Evolutionary conservation across 1,140 invertebrate species (phyloP).

Genomic region (Euglossa dilemma): DNA sequence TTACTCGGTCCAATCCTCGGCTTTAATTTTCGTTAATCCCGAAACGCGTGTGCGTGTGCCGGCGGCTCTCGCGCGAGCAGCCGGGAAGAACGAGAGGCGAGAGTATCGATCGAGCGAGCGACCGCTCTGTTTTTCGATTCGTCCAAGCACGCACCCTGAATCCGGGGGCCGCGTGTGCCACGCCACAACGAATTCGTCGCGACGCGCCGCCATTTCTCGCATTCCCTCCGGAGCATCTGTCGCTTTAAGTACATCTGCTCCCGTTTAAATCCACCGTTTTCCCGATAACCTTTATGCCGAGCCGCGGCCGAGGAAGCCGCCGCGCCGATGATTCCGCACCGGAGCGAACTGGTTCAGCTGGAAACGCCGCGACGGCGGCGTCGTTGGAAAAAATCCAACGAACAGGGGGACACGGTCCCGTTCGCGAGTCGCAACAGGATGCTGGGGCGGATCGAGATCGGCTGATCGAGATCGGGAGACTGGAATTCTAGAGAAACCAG

Average conservation of each 20-base stretch:
- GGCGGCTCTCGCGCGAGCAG: neutral
- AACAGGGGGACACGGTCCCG: too few relatives aligned
- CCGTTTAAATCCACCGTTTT: conserved; percentile 43
- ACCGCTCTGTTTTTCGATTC: conserved; percentile 32
- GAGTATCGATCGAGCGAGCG: conserved; percentile 42
- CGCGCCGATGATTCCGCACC: neutral
- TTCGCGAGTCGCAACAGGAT: too few relatives aligned
- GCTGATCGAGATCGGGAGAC: too few relatives aligned
- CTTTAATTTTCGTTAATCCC: conserved; percentile 45
- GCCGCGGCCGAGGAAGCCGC: neutral
- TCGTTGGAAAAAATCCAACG: too few relatives aligned
- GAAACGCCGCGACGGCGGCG: too few relatives aligned
- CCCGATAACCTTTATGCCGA: conserved; percentile 45
- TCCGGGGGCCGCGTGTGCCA: conserved; percentile 13
- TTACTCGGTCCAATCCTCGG: neutral
- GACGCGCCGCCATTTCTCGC: conserved; percentile 37
- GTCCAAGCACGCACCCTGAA: conserved; percentile 13
- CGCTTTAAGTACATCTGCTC: conserved; percentile 49
- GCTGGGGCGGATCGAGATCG: too few relatives aligned
- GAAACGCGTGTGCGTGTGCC: neutral
- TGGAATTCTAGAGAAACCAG: too few relatives aligned
- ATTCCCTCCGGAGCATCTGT: conserved; percentile 44
- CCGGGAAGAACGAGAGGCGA: neutral
- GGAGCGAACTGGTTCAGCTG: too few relatives aligned
- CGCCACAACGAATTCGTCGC: conserved; percentile 44